Evolutionary conservation across 2,797 vertebrate genomes (phyloP), one percentile per base, ranked within the genome.

Genomic region (Trematomus bernacchii): DNA sequence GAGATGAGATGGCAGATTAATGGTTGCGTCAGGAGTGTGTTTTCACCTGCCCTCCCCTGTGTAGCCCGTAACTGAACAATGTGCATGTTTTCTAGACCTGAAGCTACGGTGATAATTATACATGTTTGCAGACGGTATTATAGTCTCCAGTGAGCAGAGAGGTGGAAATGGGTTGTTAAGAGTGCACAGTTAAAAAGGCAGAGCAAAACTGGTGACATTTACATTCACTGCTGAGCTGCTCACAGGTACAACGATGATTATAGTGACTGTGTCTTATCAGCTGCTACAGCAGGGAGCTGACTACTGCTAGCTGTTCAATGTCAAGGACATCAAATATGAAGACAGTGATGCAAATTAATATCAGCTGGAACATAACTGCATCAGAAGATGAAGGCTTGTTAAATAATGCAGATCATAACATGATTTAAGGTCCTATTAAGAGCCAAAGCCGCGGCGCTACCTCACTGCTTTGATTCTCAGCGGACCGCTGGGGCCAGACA

Each of bases 1-100:
- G 3, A 19, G 81, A 91, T 85, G 81, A 90, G 85, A 91, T 73
- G 71, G 42, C 73, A 74, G 87, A 89, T 91, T 85, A 90, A 87
- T 66, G 71, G 71, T 44, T 59, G 72, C 50, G 27, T 80, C 77
- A 75, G 73, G 85, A 82, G 79, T 59, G 67, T 47, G 72, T 47
- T 85, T 73, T 78, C 79, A 83, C 68, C 51, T 46, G 48, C 18
- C 51, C 60, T 65, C 85, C 50, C 65, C 51, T 42, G 53, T 43
- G 57, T 46, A 12, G 42, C 67, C 40, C n/a, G 40, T 62, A n/a
- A 68, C 66, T 71, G 44, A 74, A 80, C 40, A 50, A 59, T n/a
- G 19, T 57, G 48, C 16, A 40, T 48, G 43, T 65, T 79, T 71
- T 60, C 51, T 13, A 21, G 19, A 48, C 37, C 13, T 30, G 72